These are phyloP conservation scores for Sarcophilus harrisii DNA, from an alignment of 2,797 vertebrate genomes.

Conservation along the genomic window DNA sequence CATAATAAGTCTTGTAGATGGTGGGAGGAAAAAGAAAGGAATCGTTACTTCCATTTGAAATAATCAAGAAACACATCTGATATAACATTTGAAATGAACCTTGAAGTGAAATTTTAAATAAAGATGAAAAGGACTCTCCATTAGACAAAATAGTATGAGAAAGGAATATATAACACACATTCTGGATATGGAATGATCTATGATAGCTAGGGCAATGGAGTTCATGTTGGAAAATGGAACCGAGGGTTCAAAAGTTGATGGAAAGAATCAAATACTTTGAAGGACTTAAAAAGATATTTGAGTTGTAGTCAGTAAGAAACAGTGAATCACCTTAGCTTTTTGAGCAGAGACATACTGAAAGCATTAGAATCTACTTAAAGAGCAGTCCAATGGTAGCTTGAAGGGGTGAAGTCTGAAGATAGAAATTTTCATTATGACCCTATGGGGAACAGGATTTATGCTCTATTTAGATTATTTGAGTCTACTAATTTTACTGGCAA, in stretches of 20 bases:
- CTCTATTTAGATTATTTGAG: neutral
- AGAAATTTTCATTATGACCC: neutral
- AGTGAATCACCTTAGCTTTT: neutral
- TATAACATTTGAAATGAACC: neutral
- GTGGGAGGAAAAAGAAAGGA: neutral
- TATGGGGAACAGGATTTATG: neutral
- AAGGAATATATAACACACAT: neutral
- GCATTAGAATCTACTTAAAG: neutral
- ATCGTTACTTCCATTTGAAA: neutral
- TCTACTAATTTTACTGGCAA: neutral
- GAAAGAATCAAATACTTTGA: neutral
- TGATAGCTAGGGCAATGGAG: neutral
- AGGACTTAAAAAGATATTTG: neutral
- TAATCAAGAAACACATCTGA: neutral
- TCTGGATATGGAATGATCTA: neutral
- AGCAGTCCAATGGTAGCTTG: neutral
- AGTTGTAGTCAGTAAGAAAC: neutral
- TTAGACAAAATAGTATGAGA: neutral
- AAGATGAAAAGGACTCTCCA: neutral
- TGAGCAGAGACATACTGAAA: neutral
- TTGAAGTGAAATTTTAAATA: neutral
- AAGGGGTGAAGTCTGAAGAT: neutral
- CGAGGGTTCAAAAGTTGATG: neutral
- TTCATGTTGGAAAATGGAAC: neutral
- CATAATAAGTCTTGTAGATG: neutral